Evolutionary conservation across 2,888 invertebrate genomes (phyloP), one percentile per base, ranked within the genome.

Genomic region (Epirrhoe alternata): DNA sequence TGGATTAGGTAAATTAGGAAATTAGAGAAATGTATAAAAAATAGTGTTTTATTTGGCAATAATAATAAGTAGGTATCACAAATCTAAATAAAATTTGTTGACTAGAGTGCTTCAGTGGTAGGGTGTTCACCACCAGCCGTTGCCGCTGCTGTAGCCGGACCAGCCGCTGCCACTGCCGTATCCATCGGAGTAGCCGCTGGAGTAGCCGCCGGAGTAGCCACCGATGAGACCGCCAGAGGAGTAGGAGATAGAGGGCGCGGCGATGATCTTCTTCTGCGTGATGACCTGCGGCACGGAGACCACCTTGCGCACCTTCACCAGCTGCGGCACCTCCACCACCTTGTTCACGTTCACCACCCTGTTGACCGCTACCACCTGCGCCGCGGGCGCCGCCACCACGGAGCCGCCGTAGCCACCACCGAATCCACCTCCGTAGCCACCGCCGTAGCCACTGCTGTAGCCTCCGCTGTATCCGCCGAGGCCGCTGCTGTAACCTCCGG

Each of bases 331-430:
- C 56, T 70, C 61, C 63, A 81, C 71, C 66, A 76, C 83, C 62
- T 74, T 79, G 72, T 80, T 80, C 52, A 81, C 82, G 77, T 80
- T 81, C 65, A 83, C 78, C 64, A 82, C 78, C 74, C 79, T 81
- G 69, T 79, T 75, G 73, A 81, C 77, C 66, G 79, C 70, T 74
- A 83, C 72, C 68, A 83, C 75, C 73, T 77, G 78, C n/a, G 79
- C 79, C 66, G 75, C 69, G 68, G n/a, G 74, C 35, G 35, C 35
- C 35, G 35, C 66, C 33, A 33, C 33, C 33, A 33, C 33, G 0
- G 33, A 33, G 49, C 74, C 64, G 53, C 72, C 63, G 64, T 66
- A 45, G 1, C 45, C 45, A 53, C 68, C 71, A 54, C 66, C 55
- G 65, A 52, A 54, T 14, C 64, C 65, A 30, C 74, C 69, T 47